phyloP scores from a whole-genome alignment of 2,888 invertebrate genomes.

The Rhagonycha fulva region DNA sequence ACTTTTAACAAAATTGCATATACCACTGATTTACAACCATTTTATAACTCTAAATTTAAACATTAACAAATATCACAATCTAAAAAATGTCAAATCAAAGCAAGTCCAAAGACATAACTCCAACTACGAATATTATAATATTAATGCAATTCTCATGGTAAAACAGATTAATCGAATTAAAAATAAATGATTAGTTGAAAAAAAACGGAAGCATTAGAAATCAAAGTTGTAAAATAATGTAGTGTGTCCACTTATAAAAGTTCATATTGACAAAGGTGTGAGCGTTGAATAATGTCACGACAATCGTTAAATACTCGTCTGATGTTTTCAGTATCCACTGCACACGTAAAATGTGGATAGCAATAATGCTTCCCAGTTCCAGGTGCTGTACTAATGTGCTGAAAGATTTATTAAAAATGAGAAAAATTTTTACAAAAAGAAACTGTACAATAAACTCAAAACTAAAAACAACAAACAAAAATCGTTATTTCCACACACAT shows the following conservation, averaged over 20 bases:
- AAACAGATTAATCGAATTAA: background rate
- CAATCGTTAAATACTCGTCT: constrained; percentile 99
- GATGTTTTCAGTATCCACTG: constrained; percentile 99
- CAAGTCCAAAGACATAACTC: background rate
- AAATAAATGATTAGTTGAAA: background rate
- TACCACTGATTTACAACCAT: background rate
- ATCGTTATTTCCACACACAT: background rate
- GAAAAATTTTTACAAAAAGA: background rate
- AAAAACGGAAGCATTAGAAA: background rate
- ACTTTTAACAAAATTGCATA: background rate
- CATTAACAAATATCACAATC: background rate
- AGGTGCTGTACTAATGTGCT: constrained; percentile 99
- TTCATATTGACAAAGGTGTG: constrained; percentile 99
- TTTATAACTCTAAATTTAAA: background rate
- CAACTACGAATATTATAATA: background rate
- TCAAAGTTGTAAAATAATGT: background rate
- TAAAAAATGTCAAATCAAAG: background rate
- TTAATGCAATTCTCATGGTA: background rate
- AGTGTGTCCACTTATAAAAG: constrained; percentile 79
- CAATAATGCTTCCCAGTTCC: constrained; percentile 99
- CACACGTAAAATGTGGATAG: constrained; percentile 99
- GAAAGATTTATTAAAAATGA: constrained; percentile 48
- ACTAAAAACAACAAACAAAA: background rate
- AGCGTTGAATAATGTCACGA: constrained; percentile 99
- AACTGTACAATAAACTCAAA: background rate